Evolutionary conservation across 2,888 invertebrate genomes (phyloP), one percentile per base, ranked within the genome.

Genomic region (Coelopa pilipes): DNA sequence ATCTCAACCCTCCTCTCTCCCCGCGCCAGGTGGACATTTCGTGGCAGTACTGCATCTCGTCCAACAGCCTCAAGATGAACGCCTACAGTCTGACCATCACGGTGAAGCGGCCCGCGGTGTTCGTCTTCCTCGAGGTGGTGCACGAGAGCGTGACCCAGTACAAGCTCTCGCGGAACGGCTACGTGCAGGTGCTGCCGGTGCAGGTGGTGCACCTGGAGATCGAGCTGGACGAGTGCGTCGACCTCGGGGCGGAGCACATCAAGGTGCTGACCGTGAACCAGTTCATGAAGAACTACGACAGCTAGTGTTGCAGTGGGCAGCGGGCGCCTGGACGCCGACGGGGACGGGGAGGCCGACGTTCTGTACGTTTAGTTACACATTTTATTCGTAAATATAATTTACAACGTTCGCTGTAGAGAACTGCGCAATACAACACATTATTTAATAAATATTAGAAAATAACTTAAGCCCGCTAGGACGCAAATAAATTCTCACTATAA

Each of bases 151-250:
- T 84, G 24, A 76, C 77, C 2, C 78, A 81, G 12, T 86, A 87
- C 76, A 81, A 76, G 50, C 77, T 88, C 1, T 86, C 87, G 1
- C 83, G 83, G 63, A 88, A 88, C 74, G 88, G 88, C 7, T 88
- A 83, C 74, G 84, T 88, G 80, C 84, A 87, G 76, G 74, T 84
- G 15, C 75, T 79, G 1, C 85, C 87, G 15, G 79, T 84, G 21
- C 81, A 85, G 76, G 82, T 83, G 21, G 75, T 88, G 2, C 82
- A 85, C 66, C 79, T 85, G 57, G 83, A 84, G 60, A 83, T 87
- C 47, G 78, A 79, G 50, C 75, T 65, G 2, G 75, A 79, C 10
- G 75, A 75, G 10, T 85, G 85, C 49, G 76, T 82, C 50, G 67
- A 77, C 9, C 76, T 87, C 1, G 77, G 78, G 53, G 76, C 74